phyloP scores from a whole-genome alignment of 1,140 invertebrate genomes.

The Tetramorium simillimum region DNA sequence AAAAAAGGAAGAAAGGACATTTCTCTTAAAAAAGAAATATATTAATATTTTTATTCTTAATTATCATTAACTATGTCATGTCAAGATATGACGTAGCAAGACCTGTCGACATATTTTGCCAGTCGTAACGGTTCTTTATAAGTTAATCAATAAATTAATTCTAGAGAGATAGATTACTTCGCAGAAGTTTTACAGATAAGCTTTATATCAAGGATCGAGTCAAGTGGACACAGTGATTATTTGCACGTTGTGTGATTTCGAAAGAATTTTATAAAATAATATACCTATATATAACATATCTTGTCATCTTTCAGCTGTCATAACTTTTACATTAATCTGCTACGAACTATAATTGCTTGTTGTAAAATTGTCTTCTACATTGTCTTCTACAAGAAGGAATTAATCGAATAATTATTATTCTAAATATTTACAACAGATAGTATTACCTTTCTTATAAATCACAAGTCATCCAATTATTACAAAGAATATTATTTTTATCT shows the following conservation, averaged over 20 bases:
- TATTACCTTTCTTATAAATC: not conserved
- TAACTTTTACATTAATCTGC: not conserved
- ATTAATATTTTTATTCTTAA: not conserved
- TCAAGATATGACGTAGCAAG: not conserved
- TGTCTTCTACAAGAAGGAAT: not conserved
- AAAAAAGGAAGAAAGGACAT: not conserved
- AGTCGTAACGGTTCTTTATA: not conserved
- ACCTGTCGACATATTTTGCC: not conserved
- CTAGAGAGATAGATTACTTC: conserved; percentile 1
- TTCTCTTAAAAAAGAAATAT: not conserved
- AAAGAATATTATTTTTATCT: not conserved
- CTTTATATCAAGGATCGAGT: not conserved
- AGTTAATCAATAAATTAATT: not conserved
- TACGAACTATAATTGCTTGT: not conserved
- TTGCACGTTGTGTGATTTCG: not conserved
- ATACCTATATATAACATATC: not conserved
- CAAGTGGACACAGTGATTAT: not conserved
- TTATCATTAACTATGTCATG: not conserved
- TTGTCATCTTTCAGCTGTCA: not conserved
- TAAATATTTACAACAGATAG: not conserved
- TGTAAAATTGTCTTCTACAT: not conserved
- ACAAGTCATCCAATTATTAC: not conserved
- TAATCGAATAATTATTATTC: not conserved
- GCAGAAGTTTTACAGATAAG: conserved; percentile 14
- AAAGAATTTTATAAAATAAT: conserved; percentile 1